Conservation (phyloP, 2,113 vertebrate genomes). For the Syngnathus scovelli region DNA sequence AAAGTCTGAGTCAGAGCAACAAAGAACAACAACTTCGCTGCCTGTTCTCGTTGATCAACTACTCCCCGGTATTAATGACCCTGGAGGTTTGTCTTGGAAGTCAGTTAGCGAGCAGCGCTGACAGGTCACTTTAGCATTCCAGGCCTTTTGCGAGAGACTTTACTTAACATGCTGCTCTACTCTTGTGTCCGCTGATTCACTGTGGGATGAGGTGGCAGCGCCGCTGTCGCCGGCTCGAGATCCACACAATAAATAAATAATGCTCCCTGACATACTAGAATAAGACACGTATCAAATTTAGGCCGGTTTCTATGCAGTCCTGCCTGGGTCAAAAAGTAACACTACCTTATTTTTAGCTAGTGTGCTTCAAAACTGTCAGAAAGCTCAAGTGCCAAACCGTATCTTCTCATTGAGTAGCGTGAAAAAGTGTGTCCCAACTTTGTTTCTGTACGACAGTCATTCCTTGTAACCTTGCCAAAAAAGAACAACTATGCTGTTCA, state of each 20-base stretch:
- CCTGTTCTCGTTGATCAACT: constrained; percentile 12
- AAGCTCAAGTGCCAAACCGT: too few species aligned
- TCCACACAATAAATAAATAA: constrained; percentile 66
- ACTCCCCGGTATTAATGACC: constrained; percentile 6
- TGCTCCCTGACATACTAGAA: constrained; percentile 46
- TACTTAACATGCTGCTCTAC: constrained; percentile 2
- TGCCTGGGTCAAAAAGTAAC: background rate
- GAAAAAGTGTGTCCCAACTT: background rate
- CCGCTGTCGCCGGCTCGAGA: constrained; percentile 15
- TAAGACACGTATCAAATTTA: constrained; percentile 48
- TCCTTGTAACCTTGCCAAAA: background rate
- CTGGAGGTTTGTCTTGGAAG: background rate
- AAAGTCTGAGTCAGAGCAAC: constrained; percentile 2
- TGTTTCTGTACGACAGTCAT: background rate
- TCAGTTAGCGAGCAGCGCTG: constrained; percentile 35
- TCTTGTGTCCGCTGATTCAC: constrained; percentile 8
- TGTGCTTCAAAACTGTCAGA: background rate
- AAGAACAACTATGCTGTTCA: too few species aligned
- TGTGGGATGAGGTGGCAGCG: constrained; percentile 26
- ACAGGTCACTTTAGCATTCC: constrained; percentile 14
- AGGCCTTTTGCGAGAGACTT: constrained; percentile 9
- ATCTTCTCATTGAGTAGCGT: too few species aligned
- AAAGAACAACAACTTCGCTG: constrained; percentile 11
- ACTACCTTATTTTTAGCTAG: background rate
- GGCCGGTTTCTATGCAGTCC: constrained; percentile 42